phyloP scores from a whole-genome alignment of 2,113 vertebrate genomes.

The Nesoenas mayeri region DNA sequence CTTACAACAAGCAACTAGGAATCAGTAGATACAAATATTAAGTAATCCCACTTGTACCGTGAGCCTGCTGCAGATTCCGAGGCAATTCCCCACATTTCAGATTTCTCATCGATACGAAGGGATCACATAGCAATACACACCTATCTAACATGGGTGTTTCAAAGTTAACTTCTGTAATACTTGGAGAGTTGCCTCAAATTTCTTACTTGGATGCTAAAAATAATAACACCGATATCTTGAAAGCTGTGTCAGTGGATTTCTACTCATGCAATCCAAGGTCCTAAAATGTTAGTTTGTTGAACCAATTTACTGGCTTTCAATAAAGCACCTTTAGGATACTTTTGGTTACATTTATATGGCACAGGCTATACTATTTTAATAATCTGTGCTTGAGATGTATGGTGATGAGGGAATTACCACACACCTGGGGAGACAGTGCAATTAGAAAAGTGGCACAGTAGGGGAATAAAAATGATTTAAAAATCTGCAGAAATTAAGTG shows the following conservation, averaged over 20 bases:
- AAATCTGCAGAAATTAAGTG: constrained; percentile 73
- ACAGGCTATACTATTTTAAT: constrained; percentile 73
- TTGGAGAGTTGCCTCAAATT: neutral
- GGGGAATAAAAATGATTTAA: constrained; percentile 75
- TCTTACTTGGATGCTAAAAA: constrained; percentile 17
- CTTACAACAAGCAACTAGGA: neutral
- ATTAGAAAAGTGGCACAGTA: constrained; percentile 76
- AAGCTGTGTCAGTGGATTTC: neutral
- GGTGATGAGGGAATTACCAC: constrained; percentile 73
- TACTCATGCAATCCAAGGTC: neutral
- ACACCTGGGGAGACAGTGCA: constrained; percentile 74
- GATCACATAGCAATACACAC: neutral
- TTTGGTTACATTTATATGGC: constrained; percentile 57
- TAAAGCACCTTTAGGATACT: constrained; percentile 63
- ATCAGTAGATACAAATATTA: neutral
- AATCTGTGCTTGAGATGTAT: constrained; percentile 68
- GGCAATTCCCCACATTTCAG: neutral
- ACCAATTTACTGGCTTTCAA: constrained; percentile 55
- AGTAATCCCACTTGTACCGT: neutral
- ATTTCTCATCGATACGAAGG: neutral
- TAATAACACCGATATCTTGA: constrained; percentile 1
- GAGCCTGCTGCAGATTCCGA: neutral
- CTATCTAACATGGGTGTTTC: neutral
- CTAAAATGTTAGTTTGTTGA: constrained; percentile 53
- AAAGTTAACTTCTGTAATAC: neutral